Percentiles rank a stretch among this genome's conserved stretches.
Conservation (phyloP, 92 coral and sea anemone genomes). For the Zoanthus solanderi region DNA sequence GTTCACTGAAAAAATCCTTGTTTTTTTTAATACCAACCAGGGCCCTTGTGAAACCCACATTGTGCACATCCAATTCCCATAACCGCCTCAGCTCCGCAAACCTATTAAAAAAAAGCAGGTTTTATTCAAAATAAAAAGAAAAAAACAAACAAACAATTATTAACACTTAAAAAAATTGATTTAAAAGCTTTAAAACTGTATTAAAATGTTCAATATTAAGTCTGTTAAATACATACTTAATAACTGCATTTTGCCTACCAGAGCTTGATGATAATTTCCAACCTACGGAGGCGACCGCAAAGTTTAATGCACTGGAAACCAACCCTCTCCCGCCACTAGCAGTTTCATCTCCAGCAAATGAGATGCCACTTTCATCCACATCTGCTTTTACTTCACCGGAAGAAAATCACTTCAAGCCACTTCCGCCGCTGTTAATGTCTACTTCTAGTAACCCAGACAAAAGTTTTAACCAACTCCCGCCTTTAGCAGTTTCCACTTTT, state of each 20-base stretch:
- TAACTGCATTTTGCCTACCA: background rate
- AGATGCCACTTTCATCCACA: background rate
- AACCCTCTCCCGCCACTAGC: background rate
- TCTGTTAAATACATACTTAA: no score
- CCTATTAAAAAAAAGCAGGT: no score
- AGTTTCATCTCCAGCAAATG: background rate
- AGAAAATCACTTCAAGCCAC: constrained; percentile 13
- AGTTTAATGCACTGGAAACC: constrained; percentile 4
- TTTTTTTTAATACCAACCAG: no score
- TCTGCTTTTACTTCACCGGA: constrained; percentile 26
- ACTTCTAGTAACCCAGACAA: constrained; percentile 1
- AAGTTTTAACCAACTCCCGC: constrained; percentile 2
- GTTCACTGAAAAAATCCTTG: no score
- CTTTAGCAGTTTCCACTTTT: constrained; percentile 14
- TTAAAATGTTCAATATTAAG: no score
- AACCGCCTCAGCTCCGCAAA: no score
- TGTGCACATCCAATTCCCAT: no score
- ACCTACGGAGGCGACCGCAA: background rate
- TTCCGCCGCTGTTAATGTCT: background rate
- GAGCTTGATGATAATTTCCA: constrained; percentile 3
- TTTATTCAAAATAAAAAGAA: no score
- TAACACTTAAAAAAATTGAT: no score
- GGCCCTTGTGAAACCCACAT: no score
- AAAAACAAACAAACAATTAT: no score
- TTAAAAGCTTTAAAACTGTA: no score